phyloP scores from a whole-genome alignment of 2,113 vertebrate species.

The Tenrec ecaudatus region DNA sequence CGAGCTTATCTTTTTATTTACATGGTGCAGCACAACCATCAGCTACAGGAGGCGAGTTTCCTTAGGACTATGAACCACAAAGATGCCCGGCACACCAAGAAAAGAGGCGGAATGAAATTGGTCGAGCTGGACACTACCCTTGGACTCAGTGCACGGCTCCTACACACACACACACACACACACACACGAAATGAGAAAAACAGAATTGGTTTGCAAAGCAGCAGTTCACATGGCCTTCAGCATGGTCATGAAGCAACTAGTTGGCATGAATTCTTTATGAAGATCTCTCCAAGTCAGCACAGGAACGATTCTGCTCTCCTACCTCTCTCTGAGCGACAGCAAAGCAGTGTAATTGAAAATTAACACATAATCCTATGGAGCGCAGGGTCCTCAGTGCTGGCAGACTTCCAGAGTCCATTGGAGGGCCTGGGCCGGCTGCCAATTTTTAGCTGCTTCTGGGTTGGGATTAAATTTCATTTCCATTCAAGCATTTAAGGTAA shows the following conservation, averaged over 20 bases:
- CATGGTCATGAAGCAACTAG: constrained; percentile 24
- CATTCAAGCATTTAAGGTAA: constrained; percentile 67
- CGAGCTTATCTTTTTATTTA: background rate
- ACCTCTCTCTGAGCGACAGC: constrained; percentile 48
- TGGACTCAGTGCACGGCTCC: background rate
- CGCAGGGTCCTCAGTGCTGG: constrained; percentile 51
- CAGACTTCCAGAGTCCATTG: constrained; percentile 52
- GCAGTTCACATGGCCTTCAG: background rate
- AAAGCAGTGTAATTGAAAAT: constrained; percentile 75
- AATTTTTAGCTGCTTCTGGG: constrained; percentile 64
- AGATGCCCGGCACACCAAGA: background rate
- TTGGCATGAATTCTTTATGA: constrained; percentile 41
- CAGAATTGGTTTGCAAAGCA: constrained; percentile 18
- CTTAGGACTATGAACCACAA: constrained; percentile 19
- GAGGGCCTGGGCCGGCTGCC: constrained; percentile 59
- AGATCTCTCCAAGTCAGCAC: constrained; percentile 54
- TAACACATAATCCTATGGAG: constrained; percentile 68
- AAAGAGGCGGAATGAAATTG: constrained; percentile 5
- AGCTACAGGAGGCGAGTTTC: background rate
- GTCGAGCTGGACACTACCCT: background rate
- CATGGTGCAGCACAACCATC: background rate
- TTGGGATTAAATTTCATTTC: constrained; percentile 70
- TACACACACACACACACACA: background rate
- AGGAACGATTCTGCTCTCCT: constrained; percentile 32
- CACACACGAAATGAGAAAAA: background rate